phyloP scores from a whole-genome alignment of 2,888 invertebrate species.

The Megastigmus dorsalis region DNA sequence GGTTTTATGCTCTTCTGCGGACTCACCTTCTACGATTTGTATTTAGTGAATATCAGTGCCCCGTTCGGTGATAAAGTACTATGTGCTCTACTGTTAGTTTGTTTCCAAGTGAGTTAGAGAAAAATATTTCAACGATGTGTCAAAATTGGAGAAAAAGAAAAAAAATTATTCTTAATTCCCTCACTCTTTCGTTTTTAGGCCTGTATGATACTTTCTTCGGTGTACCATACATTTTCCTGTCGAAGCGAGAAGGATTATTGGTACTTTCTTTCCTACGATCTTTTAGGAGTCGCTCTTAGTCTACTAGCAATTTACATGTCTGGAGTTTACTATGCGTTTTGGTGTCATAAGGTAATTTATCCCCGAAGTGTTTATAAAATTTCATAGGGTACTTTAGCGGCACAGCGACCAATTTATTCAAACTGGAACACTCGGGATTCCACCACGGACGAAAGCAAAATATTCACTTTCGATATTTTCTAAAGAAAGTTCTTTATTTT shows the following conservation, averaged over 20 bases:
- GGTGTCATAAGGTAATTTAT: conserved; percentile 90
- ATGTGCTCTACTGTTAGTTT: conserved; percentile 87
- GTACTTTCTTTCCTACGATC: conserved; percentile 91
- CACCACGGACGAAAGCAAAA: not conserved
- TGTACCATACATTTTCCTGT: conserved; percentile 96
- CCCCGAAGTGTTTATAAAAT: too few species aligned
- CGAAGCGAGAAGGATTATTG: conserved; percentile 90
- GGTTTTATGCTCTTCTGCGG: conserved; percentile 89
- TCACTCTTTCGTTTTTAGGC: conserved; percentile 77
- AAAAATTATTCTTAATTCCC: not conserved
- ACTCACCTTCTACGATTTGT: conserved; percentile 89
- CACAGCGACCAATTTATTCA: too few species aligned
- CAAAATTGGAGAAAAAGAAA: too few species aligned
- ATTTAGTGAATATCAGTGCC: conserved; percentile 86
- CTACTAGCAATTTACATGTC: conserved; percentile 95
- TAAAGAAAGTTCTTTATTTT: conserved; percentile 23
- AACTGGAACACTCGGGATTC: too few species aligned
- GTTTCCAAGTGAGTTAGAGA: conserved; percentile 84
- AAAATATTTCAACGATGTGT: too few species aligned
- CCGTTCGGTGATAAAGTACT: conserved; percentile 89
- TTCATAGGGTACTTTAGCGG: too few species aligned
- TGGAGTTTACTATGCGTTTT: conserved; percentile 97
- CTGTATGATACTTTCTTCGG: conserved; percentile 93
- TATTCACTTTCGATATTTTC: conserved; percentile 4
- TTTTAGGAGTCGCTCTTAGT: conserved; percentile 94